Percentiles rank a stretch among this genome's conserved stretches.
Evolutionary conservation across 2,797 vertebrate species (phyloP).

Genomic region (Liasis olivaceus): DNA sequence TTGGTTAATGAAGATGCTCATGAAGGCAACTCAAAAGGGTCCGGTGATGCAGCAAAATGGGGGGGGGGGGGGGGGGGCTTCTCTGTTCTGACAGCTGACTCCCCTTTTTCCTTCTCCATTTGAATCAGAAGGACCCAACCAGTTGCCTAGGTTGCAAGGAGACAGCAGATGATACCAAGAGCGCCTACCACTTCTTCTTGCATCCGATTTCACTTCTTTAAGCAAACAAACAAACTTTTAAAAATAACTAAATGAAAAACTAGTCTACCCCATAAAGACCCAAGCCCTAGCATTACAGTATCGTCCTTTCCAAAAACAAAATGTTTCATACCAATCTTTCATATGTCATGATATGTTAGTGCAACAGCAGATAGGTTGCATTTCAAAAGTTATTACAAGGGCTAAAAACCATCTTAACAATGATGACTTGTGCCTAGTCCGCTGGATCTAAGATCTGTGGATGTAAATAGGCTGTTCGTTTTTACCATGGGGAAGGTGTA

Average conservation of each 20-base stretch:
- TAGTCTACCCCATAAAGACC: neutral
- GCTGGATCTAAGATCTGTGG: neutral
- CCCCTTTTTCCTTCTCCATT: neutral
- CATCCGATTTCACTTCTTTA: neutral
- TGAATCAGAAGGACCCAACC: too few relatives aligned
- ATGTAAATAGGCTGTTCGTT: neutral
- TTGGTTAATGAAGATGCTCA: constrained; percentile 22
- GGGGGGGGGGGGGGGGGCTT: too few relatives aligned
- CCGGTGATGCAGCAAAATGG: neutral
- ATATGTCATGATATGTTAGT: neutral
- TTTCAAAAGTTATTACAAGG: neutral
- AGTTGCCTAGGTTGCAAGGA: neutral
- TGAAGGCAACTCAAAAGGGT: neutral
- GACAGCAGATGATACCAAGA: neutral
- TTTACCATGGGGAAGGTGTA: neutral
- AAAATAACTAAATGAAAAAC: neutral
- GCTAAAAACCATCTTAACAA: neutral
- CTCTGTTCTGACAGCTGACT: neutral
- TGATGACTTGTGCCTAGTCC: neutral
- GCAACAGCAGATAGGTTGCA: neutral
- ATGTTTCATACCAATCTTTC: neutral
- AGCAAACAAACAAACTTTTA: neutral
- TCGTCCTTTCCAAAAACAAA: neutral
- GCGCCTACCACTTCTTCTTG: neutral
- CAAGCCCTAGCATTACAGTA: neutral